phyloP scores from a whole-genome alignment of 2,113 vertebrate species.

The Corythaeola cristata region DNA sequence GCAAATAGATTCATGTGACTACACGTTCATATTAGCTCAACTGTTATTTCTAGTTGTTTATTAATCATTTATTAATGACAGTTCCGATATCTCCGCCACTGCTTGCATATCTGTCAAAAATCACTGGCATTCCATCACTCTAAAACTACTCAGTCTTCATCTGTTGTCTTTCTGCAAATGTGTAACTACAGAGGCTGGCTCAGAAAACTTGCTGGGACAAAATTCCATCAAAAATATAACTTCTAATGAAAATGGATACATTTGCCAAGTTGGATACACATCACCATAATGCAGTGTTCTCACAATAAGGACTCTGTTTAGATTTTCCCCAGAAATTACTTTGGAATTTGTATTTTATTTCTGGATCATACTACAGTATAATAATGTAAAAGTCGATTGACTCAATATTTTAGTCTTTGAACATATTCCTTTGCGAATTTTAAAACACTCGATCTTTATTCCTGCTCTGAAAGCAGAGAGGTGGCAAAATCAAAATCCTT shows the following conservation, averaged over 20 bases:
- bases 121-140: neutral
- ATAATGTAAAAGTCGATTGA: neutral
- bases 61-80: neutral
- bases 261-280: neutral
- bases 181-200: neutral
- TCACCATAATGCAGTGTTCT: neutral
- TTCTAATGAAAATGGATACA: neutral
- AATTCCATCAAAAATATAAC: neutral
- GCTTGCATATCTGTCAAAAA: neutral
- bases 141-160: neutral
- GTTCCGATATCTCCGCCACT: neutral
- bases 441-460: neutral
- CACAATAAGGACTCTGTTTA: neutral
- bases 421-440: neutral
- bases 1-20: neutral
- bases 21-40: neutral
- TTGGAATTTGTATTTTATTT: neutral
- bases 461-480: neutral
- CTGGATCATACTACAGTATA: neutral
- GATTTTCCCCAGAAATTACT: neutral
- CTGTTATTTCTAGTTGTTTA: neutral
- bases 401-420: neutral
- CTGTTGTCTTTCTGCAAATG: neutral
- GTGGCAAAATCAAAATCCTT: constrained; percentile 14
- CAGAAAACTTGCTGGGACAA: neutral